These are phyloP conservation scores for Theocolax elegans DNA, from an alignment of 1,140 invertebrate genomes.

Conservation along the genomic window DNA sequence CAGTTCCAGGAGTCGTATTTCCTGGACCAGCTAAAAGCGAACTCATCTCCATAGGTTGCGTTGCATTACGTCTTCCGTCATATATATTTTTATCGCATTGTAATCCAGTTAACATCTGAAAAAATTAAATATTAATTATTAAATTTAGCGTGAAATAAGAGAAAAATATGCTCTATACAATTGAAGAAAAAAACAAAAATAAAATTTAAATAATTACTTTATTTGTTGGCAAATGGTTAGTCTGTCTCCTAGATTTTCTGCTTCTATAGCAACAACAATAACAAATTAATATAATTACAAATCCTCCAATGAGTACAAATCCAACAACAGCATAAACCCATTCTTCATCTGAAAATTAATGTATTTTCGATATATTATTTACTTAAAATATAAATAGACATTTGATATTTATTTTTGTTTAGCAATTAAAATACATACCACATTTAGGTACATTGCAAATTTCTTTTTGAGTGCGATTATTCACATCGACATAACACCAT, in stretches of 20 bases:
- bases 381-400: too few relatives aligned
- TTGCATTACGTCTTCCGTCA: conserved; percentile 67
- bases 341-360: conserved; percentile 58
- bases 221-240: conserved; percentile 61
- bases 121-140: conserved; percentile 26
- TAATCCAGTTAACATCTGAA: conserved; percentile 60
- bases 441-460: conserved; percentile 88
- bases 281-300: conserved; percentile 64
- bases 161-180: neutral
- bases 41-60: conserved; percentile 83
- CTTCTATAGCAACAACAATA: conserved; percentile 65
- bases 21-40: conserved; percentile 74
- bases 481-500: conserved; percentile 89
- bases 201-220: conserved; percentile 50
- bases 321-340: conserved; percentile 72
- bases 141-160: neutral
- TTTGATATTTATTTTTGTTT: too few relatives aligned
- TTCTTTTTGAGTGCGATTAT: conserved; percentile 75
- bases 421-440: conserved; percentile 71
- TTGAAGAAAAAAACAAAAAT: too few relatives aligned
- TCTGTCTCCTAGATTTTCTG: conserved; percentile 58
- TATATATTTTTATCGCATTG: conserved; percentile 82
- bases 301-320: conserved; percentile 66
- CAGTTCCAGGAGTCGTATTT: conserved; percentile 62
- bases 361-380: conserved; percentile 21